Evolutionary conservation across 2,797 vertebrate species (phyloP).

Genomic region (Rachycentron canadum): DNA sequence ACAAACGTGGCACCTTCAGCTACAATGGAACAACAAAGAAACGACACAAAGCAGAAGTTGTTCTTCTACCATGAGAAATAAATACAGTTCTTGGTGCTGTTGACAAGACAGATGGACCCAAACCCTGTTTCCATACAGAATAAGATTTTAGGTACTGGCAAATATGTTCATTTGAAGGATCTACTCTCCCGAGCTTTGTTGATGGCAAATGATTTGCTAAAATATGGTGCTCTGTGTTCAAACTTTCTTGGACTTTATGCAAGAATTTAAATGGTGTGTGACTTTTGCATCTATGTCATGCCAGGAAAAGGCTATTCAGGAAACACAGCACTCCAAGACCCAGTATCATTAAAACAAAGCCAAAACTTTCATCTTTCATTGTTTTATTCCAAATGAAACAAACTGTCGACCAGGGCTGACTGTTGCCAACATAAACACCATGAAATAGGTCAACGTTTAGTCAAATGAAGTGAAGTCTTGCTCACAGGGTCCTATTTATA

Average conservation of each 20-base stretch:
- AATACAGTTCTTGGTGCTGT: neutral
- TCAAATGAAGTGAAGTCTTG: conserved; percentile 56
- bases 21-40: neutral
- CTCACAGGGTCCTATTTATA: conserved; percentile 62
- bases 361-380: conserved; percentile 56
- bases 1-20: neutral
- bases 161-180: neutral
- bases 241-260: conserved; percentile 32
- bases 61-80: neutral
- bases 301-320: conserved; percentile 29
- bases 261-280: conserved; percentile 6
- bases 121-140: neutral
- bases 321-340: conserved; percentile 5
- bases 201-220: neutral
- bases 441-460: conserved; percentile 66
- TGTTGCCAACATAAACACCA: conserved; percentile 54
- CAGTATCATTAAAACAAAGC: conserved; percentile 20
- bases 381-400: conserved; percentile 47
- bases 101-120: neutral
- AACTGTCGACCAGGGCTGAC: conserved; percentile 7
- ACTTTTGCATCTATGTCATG: conserved; percentile 25
- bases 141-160: neutral
- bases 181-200: neutral
- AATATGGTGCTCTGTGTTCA: conserved; percentile 6
- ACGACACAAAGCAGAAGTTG: neutral